Percentiles rank a stretch among this genome's conserved stretches.
Conservation (phyloP, 1,140 invertebrate species). For the Leptestheria dahalacensis region DNA sequence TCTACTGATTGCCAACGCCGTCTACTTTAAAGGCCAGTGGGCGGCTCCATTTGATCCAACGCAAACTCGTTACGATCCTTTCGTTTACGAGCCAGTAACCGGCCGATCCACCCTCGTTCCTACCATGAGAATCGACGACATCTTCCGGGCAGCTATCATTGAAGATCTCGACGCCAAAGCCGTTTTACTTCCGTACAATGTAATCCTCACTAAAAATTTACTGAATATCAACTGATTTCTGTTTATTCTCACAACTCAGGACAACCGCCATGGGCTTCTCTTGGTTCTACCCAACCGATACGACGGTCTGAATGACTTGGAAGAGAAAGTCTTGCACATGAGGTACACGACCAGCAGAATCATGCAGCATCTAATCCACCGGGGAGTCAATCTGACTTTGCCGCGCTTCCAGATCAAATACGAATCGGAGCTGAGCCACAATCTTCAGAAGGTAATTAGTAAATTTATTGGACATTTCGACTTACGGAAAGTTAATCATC, state of each 20-base stretch:
- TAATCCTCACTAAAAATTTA: neutral
- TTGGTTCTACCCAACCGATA: slow-evolving; percentile 6
- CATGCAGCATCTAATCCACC: slow-evolving; percentile 9
- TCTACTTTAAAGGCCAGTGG: slow-evolving; percentile 18
- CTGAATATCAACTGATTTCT: too few relatives aligned
- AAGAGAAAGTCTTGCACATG: neutral
- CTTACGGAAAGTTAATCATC: neutral
- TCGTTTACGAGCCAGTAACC: neutral
- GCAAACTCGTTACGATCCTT: slow-evolving; percentile 4
- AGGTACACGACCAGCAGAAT: slow-evolving; percentile 1
- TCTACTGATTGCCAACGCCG: slow-evolving; percentile 13
- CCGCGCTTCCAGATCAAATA: slow-evolving; percentile 12
- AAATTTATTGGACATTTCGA: neutral
- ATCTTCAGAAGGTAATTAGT: slow-evolving; percentile 1
- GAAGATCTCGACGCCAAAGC: slow-evolving; percentile 12
- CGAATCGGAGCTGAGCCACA: neutral
- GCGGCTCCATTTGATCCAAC: slow-evolving; percentile 3
- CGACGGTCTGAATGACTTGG: neutral
- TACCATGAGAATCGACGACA: slow-evolving; percentile 6
- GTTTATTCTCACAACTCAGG: neutral
- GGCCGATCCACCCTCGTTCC: neutral
- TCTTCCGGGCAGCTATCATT: slow-evolving; percentile 2
- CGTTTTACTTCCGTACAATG: slow-evolving; percentile 7
- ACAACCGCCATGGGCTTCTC: slow-evolving; percentile 6
- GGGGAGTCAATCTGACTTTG: slow-evolving; percentile 10